Evolutionary conservation across 2,113 vertebrate species (phyloP).

Genomic region (Muscicapa adusta): DNA sequence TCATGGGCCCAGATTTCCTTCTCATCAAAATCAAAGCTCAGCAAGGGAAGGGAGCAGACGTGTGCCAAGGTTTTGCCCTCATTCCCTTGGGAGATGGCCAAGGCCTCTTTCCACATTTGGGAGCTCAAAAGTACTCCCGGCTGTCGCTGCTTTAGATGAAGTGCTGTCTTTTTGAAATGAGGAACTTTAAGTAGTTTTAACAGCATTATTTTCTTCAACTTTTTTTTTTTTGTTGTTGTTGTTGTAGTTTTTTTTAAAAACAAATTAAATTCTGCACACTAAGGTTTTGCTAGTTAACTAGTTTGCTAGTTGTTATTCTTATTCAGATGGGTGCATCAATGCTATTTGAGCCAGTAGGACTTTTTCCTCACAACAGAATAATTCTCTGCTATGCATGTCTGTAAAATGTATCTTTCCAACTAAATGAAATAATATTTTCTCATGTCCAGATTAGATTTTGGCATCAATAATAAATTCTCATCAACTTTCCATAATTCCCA

Average conservation of each 20-base stretch:
- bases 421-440: neutral
- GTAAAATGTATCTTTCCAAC: neutral
- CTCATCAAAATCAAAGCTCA: neutral
- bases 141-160: neutral
- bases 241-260: neutral
- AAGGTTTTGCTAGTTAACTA: neutral
- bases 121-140: neutral
- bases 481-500: neutral
- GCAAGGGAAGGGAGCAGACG: neutral
- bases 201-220: neutral
- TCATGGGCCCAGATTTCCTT: slow-evolving; percentile 16
- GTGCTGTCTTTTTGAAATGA: neutral
- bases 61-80: slow-evolving; percentile 46
- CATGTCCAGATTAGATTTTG: neutral
- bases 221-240: neutral
- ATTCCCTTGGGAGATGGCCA: neutral
- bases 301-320: neutral
- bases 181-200: neutral
- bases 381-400: neutral
- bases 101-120: neutral
- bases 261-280: neutral
- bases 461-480: neutral
- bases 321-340: neutral
- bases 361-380: neutral
- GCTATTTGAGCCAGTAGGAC: neutral